Percentiles rank a stretch among this genome's conserved stretches.
Evolutionary conservation across 2,113 vertebrate genomes (phyloP).

Genomic region (Columba janthina): DNA sequence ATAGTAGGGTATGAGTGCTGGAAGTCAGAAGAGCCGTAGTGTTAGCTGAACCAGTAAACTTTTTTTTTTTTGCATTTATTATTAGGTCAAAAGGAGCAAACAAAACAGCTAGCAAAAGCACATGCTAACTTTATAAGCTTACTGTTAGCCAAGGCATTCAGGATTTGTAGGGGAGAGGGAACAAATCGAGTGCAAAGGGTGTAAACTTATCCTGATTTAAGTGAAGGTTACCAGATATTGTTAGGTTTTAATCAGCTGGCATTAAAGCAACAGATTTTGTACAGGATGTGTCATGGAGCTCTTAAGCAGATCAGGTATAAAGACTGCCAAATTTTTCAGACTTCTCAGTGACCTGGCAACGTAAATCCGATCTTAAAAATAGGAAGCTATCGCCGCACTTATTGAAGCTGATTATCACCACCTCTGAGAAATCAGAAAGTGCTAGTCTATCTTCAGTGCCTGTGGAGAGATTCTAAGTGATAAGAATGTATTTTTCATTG

Average conservation of each 20-base stretch:
- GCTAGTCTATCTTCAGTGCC: background rate
- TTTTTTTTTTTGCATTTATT: background rate
- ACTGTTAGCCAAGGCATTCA: background rate
- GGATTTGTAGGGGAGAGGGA: background rate
- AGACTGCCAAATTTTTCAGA: background rate
- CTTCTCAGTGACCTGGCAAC: background rate
- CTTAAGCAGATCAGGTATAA: background rate
- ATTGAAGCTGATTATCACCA: background rate
- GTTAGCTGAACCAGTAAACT: background rate
- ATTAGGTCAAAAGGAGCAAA: background rate
- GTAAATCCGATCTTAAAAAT: background rate
- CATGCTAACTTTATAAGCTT: background rate
- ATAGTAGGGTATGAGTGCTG: background rate
- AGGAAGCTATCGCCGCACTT: background rate
- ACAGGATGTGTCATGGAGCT: background rate
- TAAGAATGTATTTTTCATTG: background rate
- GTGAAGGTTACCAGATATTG: background rate
- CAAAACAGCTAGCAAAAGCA: no score
- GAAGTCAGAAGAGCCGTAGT: background rate
- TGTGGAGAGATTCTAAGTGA: background rate
- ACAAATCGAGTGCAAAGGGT: background rate
- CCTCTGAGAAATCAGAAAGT: background rate
- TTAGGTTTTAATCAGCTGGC: background rate
- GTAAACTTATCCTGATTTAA: background rate
- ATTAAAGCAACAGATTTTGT: background rate